Conservation (phyloP, 2,888 invertebrate species). For the Trileptium ribeirensis region DNA sequence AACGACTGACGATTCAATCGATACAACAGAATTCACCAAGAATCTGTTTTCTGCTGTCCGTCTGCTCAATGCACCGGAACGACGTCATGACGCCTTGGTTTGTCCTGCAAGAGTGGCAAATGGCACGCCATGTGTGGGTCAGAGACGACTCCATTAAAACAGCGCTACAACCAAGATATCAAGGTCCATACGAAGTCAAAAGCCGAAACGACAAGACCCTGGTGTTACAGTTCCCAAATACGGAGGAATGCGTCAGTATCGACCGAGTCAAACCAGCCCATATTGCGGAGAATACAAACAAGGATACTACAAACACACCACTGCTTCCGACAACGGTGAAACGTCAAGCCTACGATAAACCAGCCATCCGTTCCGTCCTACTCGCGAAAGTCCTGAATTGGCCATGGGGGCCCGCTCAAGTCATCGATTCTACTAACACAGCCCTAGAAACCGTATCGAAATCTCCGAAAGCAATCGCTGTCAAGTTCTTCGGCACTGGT, state of each 20-base stretch:
- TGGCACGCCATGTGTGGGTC: constrained; percentile 1
- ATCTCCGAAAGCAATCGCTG: background rate
- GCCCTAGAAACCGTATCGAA: background rate
- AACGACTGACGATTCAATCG: background rate
- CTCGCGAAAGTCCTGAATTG: background rate
- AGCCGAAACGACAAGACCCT: background rate
- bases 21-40: background rate
- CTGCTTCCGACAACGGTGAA: background rate
- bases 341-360: background rate
- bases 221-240: background rate
- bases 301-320: background rate
- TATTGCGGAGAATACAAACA: background rate
- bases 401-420: background rate
- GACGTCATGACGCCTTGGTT: background rate
- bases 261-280: constrained; percentile 19
- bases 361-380: background rate
- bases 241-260: background rate
- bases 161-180: background rate
- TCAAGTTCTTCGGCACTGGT: background rate
- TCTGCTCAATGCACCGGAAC: background rate
- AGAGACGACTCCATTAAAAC: background rate
- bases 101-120: background rate
- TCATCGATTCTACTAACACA: background rate
- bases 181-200: constrained; percentile 14
- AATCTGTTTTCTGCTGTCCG: background rate